Conservation (phyloP, 2,113 vertebrate species). For the Guaruba guarouba region DNA sequence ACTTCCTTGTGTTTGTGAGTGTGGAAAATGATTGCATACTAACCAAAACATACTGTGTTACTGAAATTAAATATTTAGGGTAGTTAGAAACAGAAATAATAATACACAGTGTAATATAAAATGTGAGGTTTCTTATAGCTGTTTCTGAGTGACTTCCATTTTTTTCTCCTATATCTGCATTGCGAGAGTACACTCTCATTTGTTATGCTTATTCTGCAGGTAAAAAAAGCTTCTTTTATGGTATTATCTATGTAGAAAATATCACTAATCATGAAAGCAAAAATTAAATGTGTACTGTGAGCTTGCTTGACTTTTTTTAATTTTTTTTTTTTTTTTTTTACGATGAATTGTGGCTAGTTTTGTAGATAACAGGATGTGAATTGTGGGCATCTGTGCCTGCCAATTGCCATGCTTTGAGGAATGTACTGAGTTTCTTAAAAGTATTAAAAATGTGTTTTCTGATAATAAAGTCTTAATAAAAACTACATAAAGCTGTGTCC, state of each 20-base stretch:
- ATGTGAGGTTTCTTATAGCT: neutral
- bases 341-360: constrained; percentile 48
- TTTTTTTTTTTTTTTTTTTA: neutral
- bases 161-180: neutral
- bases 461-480: neutral
- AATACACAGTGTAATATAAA: neutral
- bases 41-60: neutral
- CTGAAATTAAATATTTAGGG: neutral
- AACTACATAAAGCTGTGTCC: neutral
- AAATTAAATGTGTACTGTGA: neutral
- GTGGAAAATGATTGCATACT: neutral
- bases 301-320: neutral
- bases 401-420: constrained; percentile 39
- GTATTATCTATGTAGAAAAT: neutral
- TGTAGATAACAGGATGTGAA: constrained; percentile 26
- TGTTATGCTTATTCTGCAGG: neutral
- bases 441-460: neutral
- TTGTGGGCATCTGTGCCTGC: constrained; percentile 32
- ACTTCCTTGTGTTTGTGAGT: neutral
- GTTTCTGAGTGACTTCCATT: neutral
- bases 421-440: constrained; percentile 55
- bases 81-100: neutral
- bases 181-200: neutral
- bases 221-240: neutral
- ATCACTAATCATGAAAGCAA: neutral